A percentile compares a stretch with the other conserved stretches of the same genome.
phyloP scores from a whole-genome alignment of 2,888 invertebrate genomes.

The Phymatocera aterrima region DNA sequence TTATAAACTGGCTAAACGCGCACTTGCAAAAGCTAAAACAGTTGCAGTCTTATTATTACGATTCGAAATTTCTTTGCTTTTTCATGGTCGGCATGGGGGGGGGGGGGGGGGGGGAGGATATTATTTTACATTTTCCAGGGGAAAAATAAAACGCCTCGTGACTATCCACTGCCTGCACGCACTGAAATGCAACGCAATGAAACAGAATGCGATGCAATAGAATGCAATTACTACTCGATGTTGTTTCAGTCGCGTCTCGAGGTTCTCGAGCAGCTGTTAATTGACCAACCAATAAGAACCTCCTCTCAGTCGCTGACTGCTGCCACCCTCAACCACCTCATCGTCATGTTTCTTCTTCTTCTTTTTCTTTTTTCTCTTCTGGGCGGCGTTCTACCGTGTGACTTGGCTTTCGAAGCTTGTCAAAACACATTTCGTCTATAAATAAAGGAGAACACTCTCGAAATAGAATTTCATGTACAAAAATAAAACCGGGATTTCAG shows the following conservation, averaged over 20 bases:
- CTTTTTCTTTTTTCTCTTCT: no score
- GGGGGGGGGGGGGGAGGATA: no score
- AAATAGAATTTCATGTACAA: background rate
- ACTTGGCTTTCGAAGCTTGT: constrained; percentile 13
- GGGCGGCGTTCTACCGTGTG: background rate
- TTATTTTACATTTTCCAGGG: background rate
- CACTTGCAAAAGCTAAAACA: background rate
- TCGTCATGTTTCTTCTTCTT: no score
- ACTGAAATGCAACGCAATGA: background rate
- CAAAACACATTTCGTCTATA: constrained; percentile 24
- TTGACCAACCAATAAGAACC: constrained; percentile 11
- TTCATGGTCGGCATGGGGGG: background rate
- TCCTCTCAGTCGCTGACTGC: background rate
- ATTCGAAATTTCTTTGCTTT: background rate
- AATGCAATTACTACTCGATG: background rate
- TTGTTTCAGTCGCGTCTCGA: background rate
- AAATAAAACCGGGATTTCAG: background rate
- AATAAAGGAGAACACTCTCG: background rate
- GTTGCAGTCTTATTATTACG: no score
- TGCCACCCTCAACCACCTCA: background rate
- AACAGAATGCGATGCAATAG: background rate
- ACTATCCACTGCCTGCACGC: no score
- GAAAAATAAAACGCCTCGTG: background rate
- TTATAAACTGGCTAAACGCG: background rate
- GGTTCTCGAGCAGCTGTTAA: background rate